Percentiles rank a stretch among this genome's conserved stretches.
Evolutionary conservation across 2,113 vertebrate species (phyloP).

Genomic region (Hippolais icterina): DNA sequence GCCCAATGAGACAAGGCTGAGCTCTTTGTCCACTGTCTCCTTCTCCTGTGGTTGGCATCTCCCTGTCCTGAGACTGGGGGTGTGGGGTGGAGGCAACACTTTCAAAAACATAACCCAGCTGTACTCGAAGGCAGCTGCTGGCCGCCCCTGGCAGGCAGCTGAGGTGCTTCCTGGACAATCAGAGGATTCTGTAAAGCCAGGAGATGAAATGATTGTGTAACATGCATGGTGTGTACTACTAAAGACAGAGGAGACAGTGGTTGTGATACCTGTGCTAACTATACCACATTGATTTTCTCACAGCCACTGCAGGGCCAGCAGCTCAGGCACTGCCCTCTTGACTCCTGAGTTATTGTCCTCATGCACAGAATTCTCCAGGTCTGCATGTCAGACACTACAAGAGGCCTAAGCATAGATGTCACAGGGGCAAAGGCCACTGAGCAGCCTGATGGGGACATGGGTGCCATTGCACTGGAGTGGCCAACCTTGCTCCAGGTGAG

Average conservation of each 20-base stretch:
- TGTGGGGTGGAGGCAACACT: neutral
- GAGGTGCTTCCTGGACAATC: neutral
- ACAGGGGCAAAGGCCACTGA: neutral
- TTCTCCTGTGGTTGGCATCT: neutral
- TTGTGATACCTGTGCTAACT: neutral
- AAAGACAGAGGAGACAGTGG: neutral
- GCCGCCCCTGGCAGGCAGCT: neutral
- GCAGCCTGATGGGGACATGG: neutral
- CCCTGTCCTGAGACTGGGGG: neutral
- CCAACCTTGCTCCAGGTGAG: neutral
- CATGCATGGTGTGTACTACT: neutral
- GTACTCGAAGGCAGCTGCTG: neutral
- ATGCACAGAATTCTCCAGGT: neutral
- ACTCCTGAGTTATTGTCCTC: neutral
- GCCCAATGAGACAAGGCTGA: slow-evolving; percentile 12
- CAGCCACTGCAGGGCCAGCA: neutral
- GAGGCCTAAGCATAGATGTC: neutral
- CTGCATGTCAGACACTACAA: neutral
- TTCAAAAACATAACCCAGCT: neutral
- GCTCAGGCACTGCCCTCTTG: neutral
- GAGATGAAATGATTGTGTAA: neutral
- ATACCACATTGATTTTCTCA: neutral
- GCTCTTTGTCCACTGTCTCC: neutral
- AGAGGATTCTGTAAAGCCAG: neutral
- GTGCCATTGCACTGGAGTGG: neutral